Evolutionary conservation across 2,113 vertebrate genomes (phyloP), one percentile per base, ranked within the genome.

Genomic region (Dendrocopos noguchii): DNA sequence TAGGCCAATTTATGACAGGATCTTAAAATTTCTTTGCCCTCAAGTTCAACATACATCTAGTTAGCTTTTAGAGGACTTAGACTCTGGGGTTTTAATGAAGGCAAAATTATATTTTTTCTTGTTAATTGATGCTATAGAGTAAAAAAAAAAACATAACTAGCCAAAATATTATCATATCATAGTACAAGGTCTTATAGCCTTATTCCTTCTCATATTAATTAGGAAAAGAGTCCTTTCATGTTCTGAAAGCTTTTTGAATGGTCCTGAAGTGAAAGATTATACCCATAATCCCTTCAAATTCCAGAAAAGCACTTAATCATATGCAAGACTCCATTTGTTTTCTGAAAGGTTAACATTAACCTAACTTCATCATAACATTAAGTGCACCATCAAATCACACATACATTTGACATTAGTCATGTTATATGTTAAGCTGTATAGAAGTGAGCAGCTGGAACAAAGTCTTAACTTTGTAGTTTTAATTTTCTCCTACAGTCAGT

Each of bases 341-440:
- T 74, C 61, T 77, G 65, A 90, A 86, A 89, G 17, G 36, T 93
- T 91, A 91, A 19, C 25, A 81, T 76, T 68, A 95, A 60, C 77
- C 50, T 81, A 84, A 82, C 33, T 89, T 81, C 34, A 72, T 84
- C 33, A 33, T 59, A 84, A 72, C 33, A 47, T 75, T 46, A 78
- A 67, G 14, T 36, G 6, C 39, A 78, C 44, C 33, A 57, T 53
- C 93, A 81, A 84, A n/a, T 84, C 74, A 81, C 71, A 25, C 31
- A 67, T 8, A 11, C 87, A 84, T 91, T 78, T 86, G 47, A 80
- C 18, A 71, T 85, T 42, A 74, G 73, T 71, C 21, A 47, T 47
- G 53, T 8, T 67, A 88, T 72, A 80, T 64, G 7, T 44, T 78
- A 86, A 90, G 59, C 27, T n/a, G 11, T 31, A 36, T 52, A 81